Evolutionary conservation across 1,140 invertebrate genomes (phyloP).

Genomic region (Hormaphis cornu): DNA sequence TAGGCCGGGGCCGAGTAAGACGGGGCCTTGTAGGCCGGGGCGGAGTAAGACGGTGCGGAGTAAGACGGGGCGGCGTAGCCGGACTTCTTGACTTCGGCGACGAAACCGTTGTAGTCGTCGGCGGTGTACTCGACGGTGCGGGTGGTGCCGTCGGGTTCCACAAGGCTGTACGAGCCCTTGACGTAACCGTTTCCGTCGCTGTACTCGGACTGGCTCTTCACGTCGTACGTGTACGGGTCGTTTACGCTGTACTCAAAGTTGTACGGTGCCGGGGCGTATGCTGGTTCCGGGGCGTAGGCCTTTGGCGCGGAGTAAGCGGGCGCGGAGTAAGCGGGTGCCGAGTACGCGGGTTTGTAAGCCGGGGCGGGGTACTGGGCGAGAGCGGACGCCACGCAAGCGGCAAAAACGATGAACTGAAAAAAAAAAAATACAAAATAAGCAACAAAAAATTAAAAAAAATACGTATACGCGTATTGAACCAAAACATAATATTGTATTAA

Average conservation of each 20-base stretch:
- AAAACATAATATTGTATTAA: no score
- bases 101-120: conserved; percentile 35
- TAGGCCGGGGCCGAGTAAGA: conserved; percentile 15
- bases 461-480: no score
- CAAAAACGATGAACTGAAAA: conserved; percentile 36
- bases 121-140: conserved; percentile 48
- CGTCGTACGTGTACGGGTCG: conserved; percentile 38
- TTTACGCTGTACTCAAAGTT: conserved; percentile 39
- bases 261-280: conserved; percentile 38
- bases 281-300: conserved; percentile 37
- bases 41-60: conserved; percentile 27
- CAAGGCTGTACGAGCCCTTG: conserved; percentile 41
- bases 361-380: conserved; percentile 27
- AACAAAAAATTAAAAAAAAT: not conserved
- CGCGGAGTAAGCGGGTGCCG: conserved; percentile 17
- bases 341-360: conserved; percentile 31
- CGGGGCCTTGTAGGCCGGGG: not conserved
- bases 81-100: conserved; percentile 36
- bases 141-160: conserved; percentile 49
- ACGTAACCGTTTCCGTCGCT: conserved; percentile 43
- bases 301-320: conserved; percentile 35
- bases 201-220: conserved; percentile 37
- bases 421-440: not conserved
- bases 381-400: conserved; percentile 34
- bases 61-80: conserved; percentile 22